These are phyloP conservation scores for Dromiciops gliroides DNA, from an alignment of 2,113 vertebrate species.

Conservation along the genomic window DNA sequence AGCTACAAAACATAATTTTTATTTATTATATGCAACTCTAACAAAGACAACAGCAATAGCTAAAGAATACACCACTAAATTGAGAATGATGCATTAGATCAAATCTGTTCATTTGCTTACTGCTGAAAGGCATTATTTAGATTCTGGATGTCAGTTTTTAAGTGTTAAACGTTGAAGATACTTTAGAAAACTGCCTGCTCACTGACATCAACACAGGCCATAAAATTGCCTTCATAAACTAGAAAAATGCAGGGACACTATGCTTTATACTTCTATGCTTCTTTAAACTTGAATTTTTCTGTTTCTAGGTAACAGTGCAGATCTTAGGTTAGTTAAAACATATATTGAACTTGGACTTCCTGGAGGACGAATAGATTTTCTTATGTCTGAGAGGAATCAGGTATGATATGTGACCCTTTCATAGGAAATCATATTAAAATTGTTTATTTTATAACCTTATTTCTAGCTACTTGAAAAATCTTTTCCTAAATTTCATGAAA, in stretches of 20 bases:
- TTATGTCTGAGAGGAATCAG: slow-evolving; percentile 99
- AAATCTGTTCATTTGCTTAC: not conserved
- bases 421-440: slow-evolving; percentile 16
- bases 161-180: not conserved
- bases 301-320: slow-evolving; percentile 95
- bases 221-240: slow-evolving; percentile 17
- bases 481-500: slow-evolving; percentile 54
- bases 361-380: slow-evolving; percentile 95
- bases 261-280: not conserved
- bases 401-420: slow-evolving; percentile 79
- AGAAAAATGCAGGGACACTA: not conserved
- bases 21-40: not conserved
- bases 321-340: slow-evolving; percentile 97
- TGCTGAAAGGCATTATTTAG: not conserved
- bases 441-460: slow-evolving; percentile 28
- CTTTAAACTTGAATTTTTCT: slow-evolving; percentile 63
- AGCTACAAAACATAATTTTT: not conserved
- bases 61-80: not conserved
- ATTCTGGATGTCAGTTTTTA: not conserved
- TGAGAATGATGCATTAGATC: not conserved
- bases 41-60: not conserved
- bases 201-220: slow-evolving; percentile 6
- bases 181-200: slow-evolving; percentile 1
- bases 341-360: slow-evolving; percentile 98
- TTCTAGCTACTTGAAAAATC: slow-evolving; percentile 27